Evolutionary conservation across 2,888 invertebrate species (phyloP).

Genomic region (Stenodema calcarata): DNA sequence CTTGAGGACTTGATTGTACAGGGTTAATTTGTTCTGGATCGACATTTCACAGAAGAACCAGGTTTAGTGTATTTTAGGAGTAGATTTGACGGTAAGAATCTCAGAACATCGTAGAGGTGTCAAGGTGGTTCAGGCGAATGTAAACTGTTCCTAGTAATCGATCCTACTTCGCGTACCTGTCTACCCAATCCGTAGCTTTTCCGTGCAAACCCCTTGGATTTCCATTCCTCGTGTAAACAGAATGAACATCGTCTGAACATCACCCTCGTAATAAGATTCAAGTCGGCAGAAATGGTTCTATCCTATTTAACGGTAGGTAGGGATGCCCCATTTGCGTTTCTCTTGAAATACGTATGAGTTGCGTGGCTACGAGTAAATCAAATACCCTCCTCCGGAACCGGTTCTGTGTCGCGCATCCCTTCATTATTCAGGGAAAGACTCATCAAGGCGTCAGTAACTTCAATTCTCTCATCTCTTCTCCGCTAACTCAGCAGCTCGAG

Average conservation of each 20-base stretch:
- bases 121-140: too few species aligned
- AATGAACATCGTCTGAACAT: not conserved
- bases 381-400: not conserved
- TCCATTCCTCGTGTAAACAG: not conserved
- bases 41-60: too few species aligned
- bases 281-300: not conserved
- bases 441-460: not conserved
- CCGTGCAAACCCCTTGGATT: not conserved
- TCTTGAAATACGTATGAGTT: not conserved
- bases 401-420: not conserved
- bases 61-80: too few species aligned
- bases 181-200: not conserved
- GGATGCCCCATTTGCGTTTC: not conserved
- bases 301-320: not conserved
- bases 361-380: slow-evolving; percentile 7
- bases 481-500: not conserved
- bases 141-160: too few species aligned
- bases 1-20: too few species aligned
- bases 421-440: slow-evolving; percentile 22
- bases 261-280: not conserved
- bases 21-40: too few species aligned
- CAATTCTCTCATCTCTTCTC: not conserved
- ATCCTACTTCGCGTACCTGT: too few species aligned
- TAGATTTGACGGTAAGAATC: too few species aligned
- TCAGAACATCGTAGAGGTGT: too few species aligned